Evolutionary conservation across 2,888 invertebrate genomes (phyloP).

Genomic region (Antitype chi): DNA sequence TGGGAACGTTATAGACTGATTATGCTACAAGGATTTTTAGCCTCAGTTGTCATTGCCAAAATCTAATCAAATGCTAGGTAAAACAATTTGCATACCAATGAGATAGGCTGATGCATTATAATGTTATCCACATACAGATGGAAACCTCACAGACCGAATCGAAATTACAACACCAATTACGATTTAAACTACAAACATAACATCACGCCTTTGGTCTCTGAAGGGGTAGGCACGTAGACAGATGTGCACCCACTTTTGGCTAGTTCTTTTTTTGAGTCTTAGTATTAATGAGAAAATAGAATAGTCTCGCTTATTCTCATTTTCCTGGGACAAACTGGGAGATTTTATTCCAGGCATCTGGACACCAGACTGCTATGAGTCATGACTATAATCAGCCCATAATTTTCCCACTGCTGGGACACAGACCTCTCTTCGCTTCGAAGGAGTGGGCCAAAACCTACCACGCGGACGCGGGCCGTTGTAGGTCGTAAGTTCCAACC

Average conservation of each 20-base stretch:
- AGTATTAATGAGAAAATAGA: background rate
- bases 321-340: background rate
- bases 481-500: no score
- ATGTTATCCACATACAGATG: constrained; percentile 7
- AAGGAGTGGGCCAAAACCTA: no score
- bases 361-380: no score
- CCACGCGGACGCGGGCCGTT: no score
- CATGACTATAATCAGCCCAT: no score
- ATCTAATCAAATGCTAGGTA: constrained; percentile 20
- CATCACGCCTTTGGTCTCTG: background rate
- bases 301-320: background rate
- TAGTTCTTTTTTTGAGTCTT: background rate
- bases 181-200: constrained; percentile 1
- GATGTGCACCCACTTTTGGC: background rate
- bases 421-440: no score
- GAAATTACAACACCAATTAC: constrained; percentile 9
- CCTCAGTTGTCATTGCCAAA: background rate
- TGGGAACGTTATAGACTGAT: no score
- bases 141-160: background rate
- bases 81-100: constrained; percentile 40
- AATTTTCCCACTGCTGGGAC: no score
- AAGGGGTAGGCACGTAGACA: background rate
- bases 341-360: background rate
- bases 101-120: constrained; percentile 4
- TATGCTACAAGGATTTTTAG: background rate